These are phyloP conservation scores for Scophthalmus maximus DNA, from an alignment of 2,113 vertebrate genomes.

Conservation along the genomic window DNA sequence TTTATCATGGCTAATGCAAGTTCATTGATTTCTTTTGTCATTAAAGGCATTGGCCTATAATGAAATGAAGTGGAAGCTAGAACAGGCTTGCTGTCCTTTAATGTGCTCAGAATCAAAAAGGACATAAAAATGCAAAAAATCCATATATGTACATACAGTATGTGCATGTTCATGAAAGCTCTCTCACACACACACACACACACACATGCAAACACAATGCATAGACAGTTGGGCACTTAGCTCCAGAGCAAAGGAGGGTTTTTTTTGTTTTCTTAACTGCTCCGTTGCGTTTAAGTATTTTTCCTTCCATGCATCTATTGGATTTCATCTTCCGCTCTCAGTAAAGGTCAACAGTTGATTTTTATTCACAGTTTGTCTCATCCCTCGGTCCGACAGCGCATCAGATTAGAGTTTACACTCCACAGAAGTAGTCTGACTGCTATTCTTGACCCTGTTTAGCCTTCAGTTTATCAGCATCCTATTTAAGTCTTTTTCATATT, in stretches of 20 bases:
- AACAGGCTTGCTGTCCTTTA: neutral
- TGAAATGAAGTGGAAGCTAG: neutral
- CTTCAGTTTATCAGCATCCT: slow-evolving; percentile 1
- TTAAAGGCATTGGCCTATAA: neutral
- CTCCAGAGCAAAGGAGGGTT: neutral
- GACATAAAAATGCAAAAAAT: neutral
- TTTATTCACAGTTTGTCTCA: slow-evolving; percentile 48
- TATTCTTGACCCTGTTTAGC: slow-evolving; percentile 19
- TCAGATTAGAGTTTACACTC: slow-evolving; percentile 49
- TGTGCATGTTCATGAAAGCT: neutral
- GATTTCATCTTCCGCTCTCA: slow-evolving; percentile 29
- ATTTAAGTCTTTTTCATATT: slow-evolving; percentile 60
- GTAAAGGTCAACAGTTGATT: slow-evolving; percentile 48
- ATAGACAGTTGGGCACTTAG: slow-evolving; percentile 14
- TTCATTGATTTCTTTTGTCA: too few relatives aligned
- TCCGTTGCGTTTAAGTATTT: slow-evolving; percentile 29
- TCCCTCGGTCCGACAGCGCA: slow-evolving; percentile 20
- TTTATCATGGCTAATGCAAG: neutral
- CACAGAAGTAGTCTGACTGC: slow-evolving; percentile 27
- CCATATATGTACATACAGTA: neutral
- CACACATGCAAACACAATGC: neutral
- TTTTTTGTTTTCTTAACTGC: slow-evolving; percentile 43
- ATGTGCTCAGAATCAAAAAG: neutral
- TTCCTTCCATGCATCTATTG: slow-evolving; percentile 32
- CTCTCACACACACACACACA: neutral